phyloP scores from a whole-genome alignment of 2,888 invertebrate species.

The Acrobeloides nanus region DNA sequence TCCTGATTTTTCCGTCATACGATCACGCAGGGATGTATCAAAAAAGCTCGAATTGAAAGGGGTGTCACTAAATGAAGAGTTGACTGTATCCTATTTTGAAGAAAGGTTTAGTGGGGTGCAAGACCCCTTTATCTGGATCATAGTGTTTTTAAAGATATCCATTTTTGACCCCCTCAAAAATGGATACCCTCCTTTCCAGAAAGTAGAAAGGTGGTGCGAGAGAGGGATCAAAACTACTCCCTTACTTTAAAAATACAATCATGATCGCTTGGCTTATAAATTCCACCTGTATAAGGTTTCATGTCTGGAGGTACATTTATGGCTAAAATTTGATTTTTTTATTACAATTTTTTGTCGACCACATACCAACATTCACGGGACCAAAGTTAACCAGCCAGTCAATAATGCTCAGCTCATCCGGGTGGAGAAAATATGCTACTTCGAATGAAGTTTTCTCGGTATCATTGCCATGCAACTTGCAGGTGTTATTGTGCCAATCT shows the following conservation, averaged over 20 bases:
- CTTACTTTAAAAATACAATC: conserved; percentile 55
- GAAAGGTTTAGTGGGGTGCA: too few species aligned
- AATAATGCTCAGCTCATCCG: conserved; percentile 48
- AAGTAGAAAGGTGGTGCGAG: too few species aligned
- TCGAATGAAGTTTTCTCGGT: conserved; percentile 42
- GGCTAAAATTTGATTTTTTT: conserved; percentile 27
- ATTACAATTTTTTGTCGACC: neutral
- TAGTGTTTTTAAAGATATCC: too few species aligned
- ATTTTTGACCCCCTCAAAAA: too few species aligned
- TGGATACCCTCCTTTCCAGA: too few species aligned
- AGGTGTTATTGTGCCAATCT: conserved; percentile 45
- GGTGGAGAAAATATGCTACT: conserved; percentile 49
- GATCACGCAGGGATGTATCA: too few species aligned
- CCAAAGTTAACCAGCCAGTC: conserved; percentile 52
- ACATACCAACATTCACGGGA: conserved; percentile 50
- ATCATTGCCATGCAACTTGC: conserved; percentile 28
- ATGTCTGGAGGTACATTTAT: conserved; percentile 42
- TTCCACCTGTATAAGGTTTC: conserved; percentile 48
- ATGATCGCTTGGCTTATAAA: conserved; percentile 41
- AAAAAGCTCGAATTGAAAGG: too few species aligned
- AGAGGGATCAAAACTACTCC: too few species aligned
- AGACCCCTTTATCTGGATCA: too few species aligned
- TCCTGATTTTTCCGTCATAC: too few species aligned
- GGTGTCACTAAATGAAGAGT: too few species aligned
- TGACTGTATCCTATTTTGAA: too few species aligned